phyloP scores from a whole-genome alignment of 1,140 invertebrate species.

The Varroa destructor region DNA sequence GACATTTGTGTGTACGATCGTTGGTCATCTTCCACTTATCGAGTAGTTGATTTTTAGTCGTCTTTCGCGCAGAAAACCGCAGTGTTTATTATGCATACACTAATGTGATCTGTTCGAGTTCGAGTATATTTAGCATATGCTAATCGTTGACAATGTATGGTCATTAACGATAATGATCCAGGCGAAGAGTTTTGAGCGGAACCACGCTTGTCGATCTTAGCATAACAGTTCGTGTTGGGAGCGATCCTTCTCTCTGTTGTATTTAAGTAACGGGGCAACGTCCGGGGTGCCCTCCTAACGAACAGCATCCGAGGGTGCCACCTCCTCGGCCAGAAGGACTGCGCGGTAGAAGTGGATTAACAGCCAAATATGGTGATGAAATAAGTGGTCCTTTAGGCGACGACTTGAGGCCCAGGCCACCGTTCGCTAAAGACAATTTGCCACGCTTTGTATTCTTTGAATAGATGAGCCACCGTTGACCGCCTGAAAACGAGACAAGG shows the following conservation, averaged over 20 bases:
- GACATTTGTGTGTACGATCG: no score
- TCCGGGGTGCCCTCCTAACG: not conserved
- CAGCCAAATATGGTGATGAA: constrained; percentile 20
- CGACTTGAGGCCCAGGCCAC: not conserved
- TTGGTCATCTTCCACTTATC: no score
- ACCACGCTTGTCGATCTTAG: not conserved
- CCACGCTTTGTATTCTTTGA: constrained; percentile 5
- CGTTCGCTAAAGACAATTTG: constrained; percentile 5
- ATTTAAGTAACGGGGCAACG: not conserved
- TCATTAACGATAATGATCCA: not conserved
- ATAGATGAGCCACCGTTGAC: constrained; percentile 18
- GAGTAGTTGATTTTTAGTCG: no score
- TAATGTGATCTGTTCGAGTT: not conserved
- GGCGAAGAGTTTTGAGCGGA: not conserved
- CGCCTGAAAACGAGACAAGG: not conserved
- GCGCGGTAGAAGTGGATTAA: constrained; percentile 23
- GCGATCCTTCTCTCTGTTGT: not conserved
- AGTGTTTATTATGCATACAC: no score
- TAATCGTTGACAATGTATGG: not conserved
- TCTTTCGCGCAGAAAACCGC: no score
- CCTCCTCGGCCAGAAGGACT: not conserved
- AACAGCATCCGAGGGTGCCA: constrained; percentile 2
- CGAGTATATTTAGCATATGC: not conserved
- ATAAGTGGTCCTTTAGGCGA: constrained; percentile 1
- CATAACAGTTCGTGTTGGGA: not conserved